phyloP scores from a whole-genome alignment of 2,888 invertebrate genomes.

The Drosophila buzzatii region DNA sequence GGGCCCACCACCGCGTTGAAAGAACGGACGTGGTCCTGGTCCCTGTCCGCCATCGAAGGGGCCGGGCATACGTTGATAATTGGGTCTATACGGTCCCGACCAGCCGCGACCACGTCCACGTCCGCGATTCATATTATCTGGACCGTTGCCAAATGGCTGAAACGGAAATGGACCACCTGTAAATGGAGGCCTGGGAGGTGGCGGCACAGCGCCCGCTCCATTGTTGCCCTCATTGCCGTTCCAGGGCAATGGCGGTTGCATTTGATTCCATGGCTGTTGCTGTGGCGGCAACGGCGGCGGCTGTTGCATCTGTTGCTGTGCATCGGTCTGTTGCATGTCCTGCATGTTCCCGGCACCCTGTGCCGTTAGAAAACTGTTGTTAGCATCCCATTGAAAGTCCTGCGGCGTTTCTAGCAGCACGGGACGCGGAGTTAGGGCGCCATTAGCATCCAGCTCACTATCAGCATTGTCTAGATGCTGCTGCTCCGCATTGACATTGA shows the following conservation, averaged over 20 bases:
- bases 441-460: slow-evolving; percentile 61
- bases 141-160: slow-evolving; percentile 64
- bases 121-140: slow-evolving; percentile 65
- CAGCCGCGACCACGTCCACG: slow-evolving; percentile 76
- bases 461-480: slow-evolving; percentile 36
- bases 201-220: slow-evolving; percentile 44
- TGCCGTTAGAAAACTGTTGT: slow-evolving; percentile 51
- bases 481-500: slow-evolving; percentile 45
- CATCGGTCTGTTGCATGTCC: slow-evolving; percentile 62
- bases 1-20: slow-evolving; percentile 62
- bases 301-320: slow-evolving; percentile 54
- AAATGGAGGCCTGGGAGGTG: slow-evolving; percentile 59
- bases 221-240: slow-evolving; percentile 58
- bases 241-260: slow-evolving; percentile 70
- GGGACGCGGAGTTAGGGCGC: slow-evolving; percentile 62
- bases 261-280: slow-evolving; percentile 74
- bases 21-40: slow-evolving; percentile 75
- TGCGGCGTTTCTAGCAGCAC: slow-evolving; percentile 80
- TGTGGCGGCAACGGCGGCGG: slow-evolving; percentile 49
- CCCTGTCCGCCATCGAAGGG: slow-evolving; percentile 70
- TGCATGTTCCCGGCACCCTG: slow-evolving; percentile 50
- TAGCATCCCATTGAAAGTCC: slow-evolving; percentile 80
- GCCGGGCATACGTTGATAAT: slow-evolving; percentile 70
- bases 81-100: slow-evolving; percentile 70
- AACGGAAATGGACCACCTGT: slow-evolving; percentile 63